phyloP scores from a whole-genome alignment of 2,888 invertebrate genomes.

The Sicus ferrugineus region DNA sequence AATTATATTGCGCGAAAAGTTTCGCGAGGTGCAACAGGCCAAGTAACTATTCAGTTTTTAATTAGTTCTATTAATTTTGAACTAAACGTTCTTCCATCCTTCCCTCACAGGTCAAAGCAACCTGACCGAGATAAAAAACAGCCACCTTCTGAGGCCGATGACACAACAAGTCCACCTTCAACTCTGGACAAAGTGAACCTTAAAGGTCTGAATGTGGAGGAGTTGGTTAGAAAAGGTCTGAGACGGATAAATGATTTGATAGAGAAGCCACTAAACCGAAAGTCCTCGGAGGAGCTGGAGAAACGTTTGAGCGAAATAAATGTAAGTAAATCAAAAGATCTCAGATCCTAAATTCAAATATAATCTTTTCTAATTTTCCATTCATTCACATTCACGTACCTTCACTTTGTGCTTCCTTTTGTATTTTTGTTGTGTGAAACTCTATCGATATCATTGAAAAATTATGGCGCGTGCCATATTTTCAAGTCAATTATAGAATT shows the following conservation, averaged over 20 bases:
- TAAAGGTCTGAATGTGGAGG: slow-evolving; percentile 57
- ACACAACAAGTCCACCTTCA: slow-evolving; percentile 42
- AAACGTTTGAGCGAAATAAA: slow-evolving; percentile 60
- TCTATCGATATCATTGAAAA: no score
- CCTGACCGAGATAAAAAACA: slow-evolving; percentile 24
- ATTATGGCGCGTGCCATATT: no score
- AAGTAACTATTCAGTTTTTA: slow-evolving; percentile 49
- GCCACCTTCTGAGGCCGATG: slow-evolving; percentile 20
- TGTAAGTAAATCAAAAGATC: slow-evolving; percentile 62
- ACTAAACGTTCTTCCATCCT: background rate
- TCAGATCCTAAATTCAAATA: no score
- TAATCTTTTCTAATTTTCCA: no score
- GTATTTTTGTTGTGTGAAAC: no score
- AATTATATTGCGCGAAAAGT: slow-evolving; percentile 61
- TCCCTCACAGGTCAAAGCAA: slow-evolving; percentile 47
- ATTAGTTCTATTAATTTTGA: background rate
- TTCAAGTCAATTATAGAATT: no score
- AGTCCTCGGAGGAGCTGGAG: slow-evolving; percentile 57
- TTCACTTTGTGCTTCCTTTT: no score
- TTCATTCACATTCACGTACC: no score
- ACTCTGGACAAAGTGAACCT: slow-evolving; percentile 50
- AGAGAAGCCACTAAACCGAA: slow-evolving; percentile 59
- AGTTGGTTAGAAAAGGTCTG: slow-evolving; percentile 60
- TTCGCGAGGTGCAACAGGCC: slow-evolving; percentile 62
- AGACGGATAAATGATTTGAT: slow-evolving; percentile 62